Conservation (phyloP, 2,113 vertebrate genomes). For the Theristicus caerulescens region DNA sequence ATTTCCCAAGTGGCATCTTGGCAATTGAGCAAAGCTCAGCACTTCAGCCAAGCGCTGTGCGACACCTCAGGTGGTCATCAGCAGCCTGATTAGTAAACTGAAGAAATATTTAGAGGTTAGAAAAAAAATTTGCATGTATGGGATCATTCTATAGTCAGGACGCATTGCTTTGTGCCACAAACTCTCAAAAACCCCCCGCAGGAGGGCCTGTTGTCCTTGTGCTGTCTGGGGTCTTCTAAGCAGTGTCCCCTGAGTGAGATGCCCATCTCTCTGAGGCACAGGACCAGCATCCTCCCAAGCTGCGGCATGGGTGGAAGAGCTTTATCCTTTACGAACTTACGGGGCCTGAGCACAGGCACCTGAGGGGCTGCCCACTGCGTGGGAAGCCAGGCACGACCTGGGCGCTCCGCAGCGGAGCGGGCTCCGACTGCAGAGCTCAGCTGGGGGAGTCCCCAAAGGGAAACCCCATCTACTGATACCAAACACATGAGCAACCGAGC, state of each 20-base stretch:
- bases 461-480: neutral
- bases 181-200: neutral
- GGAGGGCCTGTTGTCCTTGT: neutral
- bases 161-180: neutral
- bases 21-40: neutral
- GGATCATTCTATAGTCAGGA: neutral
- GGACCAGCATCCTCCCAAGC: neutral
- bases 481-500: neutral
- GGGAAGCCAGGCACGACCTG: neutral
- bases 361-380: rapidly evolving
- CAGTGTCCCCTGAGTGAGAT: neutral
- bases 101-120: neutral
- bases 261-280: neutral
- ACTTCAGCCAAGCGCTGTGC: rapidly evolving
- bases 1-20: neutral
- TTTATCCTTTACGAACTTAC: neutral
- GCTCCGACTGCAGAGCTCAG: neutral
- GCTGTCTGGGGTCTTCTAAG: neutral
- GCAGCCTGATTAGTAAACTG: neutral
- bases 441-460: neutral
- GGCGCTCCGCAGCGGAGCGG: rapidly evolving
- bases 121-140: rapidly evolving
- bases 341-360: neutral
- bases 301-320: neutral
- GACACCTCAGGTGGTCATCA: neutral